Evolutionary conservation across 2,888 invertebrate species (phyloP), one percentile per base, ranked within the genome.

Genomic region (Melitaea athalia): DNA sequence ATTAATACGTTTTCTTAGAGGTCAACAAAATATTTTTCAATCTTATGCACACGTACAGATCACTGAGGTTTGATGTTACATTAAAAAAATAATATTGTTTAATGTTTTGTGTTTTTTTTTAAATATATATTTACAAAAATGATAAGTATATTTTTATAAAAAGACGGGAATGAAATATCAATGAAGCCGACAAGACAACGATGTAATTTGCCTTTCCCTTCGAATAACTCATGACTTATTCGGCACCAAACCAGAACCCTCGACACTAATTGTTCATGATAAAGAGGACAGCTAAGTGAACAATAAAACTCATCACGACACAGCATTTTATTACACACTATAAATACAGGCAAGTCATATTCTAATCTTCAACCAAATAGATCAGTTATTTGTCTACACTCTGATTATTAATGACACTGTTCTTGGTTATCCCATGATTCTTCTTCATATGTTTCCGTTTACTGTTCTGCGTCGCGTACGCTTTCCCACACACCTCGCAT

Each of bases 401-500:
- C 45, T 67, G 73, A 5, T 74, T 66, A 5, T 74, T 66, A 49
- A 75, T 68, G 59, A 76, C 59, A 12, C 73, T 68, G 45, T 70
- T 77, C 67, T 83, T 85, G 0, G 81, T 74, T 7, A 87, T 82
- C 3, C 86, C 91, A 62, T 91, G 91, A 69, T 87, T 91, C 68
- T 90, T 92, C 78, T 88, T 92, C 89, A 92, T 86, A 69, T 92
- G 92, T 69, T 89, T 90, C 33, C 88, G 76, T 60, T 83, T 86
- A 68, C 91, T 89, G 61, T 86, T 90, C 75, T 90, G 89, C 4
- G 91, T 92, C 0, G 90, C 90, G 65, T 91, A 93, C 73, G 93
- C 94, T 65, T 94, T 94, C 0, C 94, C 93, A 74, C 95, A 95
- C 0, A 94, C 86, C 14, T 94, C 94, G 73, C 95, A 95, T 65